A percentile compares a stretch with the other conserved stretches of the same genome.
Conservation (phyloP, 2,113 vertebrate genomes). For the Tragelaphus buxtoni region DNA sequence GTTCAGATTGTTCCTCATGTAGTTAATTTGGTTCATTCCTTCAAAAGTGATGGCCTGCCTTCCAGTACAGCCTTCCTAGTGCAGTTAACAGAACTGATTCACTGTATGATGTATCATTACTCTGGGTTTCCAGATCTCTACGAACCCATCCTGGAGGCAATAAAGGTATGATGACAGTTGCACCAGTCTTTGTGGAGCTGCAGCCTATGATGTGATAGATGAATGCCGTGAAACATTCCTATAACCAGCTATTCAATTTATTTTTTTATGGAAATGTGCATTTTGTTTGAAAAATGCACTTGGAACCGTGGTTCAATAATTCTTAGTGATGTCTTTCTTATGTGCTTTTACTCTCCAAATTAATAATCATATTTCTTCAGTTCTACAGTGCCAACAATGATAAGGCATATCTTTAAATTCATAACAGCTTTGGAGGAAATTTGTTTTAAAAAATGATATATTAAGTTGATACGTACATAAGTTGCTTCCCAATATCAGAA, state of each 20-base stretch:
- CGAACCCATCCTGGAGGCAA: slow-evolving; percentile 92
- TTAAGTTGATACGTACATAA: not conserved
- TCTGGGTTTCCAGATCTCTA: slow-evolving; percentile 99
- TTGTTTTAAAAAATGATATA: not conserved
- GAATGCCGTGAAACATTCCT: not conserved
- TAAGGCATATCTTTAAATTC: not conserved
- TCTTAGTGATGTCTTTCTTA: not conserved
- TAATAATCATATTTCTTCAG: slow-evolving; percentile 5
- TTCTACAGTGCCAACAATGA: not conserved
- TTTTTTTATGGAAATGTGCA: not conserved
- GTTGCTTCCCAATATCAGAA: not conserved
- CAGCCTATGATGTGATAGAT: not conserved
- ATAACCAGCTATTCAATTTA: not conserved
- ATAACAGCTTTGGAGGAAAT: not conserved
- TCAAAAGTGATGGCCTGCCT: slow-evolving; percentile 89
- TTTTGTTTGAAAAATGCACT: slow-evolving; percentile 10
- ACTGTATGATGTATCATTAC: slow-evolving; percentile 99
- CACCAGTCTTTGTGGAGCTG: not conserved
- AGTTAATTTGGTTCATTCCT: slow-evolving; percentile 88
- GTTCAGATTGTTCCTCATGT: slow-evolving; percentile 92
- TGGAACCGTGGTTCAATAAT: not conserved
- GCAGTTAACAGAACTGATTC: slow-evolving; percentile 92
- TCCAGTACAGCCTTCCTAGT: slow-evolving; percentile 91
- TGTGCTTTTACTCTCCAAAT: not conserved
- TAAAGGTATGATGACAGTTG: slow-evolving; percentile 86